These are phyloP conservation scores for Oeneis ivallda DNA, from an alignment of 2,888 invertebrate species.

Conservation along the genomic window DNA sequence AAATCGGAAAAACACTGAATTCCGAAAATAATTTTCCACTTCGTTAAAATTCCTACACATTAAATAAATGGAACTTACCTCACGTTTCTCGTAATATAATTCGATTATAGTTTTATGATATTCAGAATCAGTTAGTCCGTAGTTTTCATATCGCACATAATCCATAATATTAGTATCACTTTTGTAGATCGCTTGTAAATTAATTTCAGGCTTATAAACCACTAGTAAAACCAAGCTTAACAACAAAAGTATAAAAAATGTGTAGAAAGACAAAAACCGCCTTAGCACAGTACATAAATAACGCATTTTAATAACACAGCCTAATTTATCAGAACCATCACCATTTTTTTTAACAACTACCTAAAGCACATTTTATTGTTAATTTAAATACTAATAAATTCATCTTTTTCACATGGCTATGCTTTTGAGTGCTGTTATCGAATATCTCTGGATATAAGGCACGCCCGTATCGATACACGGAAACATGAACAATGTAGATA, in stretches of 20 bases:
- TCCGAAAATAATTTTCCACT: no score
- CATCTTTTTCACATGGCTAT: neutral
- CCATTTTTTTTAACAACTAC: no score
- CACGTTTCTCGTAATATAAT: constrained; percentile 45
- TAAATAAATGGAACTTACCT: constrained; percentile 44
- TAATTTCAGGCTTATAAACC: constrained; percentile 25
- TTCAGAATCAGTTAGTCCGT: constrained; percentile 5
- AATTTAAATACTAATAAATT: no score
- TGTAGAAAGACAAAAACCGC: constrained; percentile 22
- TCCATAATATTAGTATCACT: constrained; percentile 9
- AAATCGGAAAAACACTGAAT: no score
- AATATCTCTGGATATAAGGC: neutral
- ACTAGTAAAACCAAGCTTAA: constrained; percentile 30
- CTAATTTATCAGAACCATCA: no score
- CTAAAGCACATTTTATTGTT: no score
- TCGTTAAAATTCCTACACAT: neutral
- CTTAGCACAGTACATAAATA: constrained; percentile 10
- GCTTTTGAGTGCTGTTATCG: neutral
- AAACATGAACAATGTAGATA: neutral
- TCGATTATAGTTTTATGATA: constrained; percentile 38
- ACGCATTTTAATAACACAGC: neutral
- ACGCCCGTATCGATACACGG: neutral
- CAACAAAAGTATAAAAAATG: constrained; percentile 28
- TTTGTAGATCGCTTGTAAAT: constrained; percentile 4
- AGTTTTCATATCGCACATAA: constrained; percentile 8